phyloP scores from a whole-genome alignment of 2,888 invertebrate genomes.

The Athalia rosae region DNA sequence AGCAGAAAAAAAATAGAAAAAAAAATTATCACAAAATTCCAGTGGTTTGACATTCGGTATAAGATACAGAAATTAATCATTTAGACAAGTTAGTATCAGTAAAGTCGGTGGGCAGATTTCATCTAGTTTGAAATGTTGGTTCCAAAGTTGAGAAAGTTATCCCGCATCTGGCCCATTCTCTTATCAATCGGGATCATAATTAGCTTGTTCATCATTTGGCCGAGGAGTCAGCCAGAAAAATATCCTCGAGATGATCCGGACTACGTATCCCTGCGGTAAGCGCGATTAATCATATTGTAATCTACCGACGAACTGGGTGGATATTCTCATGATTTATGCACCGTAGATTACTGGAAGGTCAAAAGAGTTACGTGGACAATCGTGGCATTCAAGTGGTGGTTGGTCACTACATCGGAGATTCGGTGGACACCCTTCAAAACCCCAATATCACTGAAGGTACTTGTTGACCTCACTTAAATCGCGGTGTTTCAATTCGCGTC shows the following conservation, averaged over 20 bases:
- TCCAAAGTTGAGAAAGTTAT: constrained; percentile 65
- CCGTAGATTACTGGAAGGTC: constrained; percentile 77
- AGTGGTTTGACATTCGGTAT: constrained; percentile 3
- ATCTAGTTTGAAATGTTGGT: constrained; percentile 56
- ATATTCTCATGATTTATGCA: constrained; percentile 24
- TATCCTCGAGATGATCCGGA: constrained; percentile 55
- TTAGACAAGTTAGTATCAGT: background rate
- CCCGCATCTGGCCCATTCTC: constrained; percentile 61
- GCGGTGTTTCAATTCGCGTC: too few relatives aligned
- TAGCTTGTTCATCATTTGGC: constrained; percentile 64
- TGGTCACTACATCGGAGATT: constrained; percentile 91
- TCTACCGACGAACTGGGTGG: constrained; percentile 26
- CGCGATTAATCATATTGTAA: constrained; percentile 6
- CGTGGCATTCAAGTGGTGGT: constrained; percentile 89
- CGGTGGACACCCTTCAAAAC: constrained; percentile 74
- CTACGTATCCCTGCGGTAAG: constrained; percentile 58
- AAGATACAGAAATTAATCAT: constrained; percentile 14
- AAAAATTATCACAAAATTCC: constrained; percentile 22
- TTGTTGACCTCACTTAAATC: constrained; percentile 27
- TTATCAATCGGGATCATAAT: constrained; percentile 56
- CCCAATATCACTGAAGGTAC: constrained; percentile 86
- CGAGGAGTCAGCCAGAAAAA: constrained; percentile 50
- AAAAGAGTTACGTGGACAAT: constrained; percentile 83
- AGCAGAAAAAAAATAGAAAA: background rate
- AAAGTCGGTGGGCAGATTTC: background rate